Conservation (phyloP, 2,797 vertebrate species). For the Sebastes wilsoni region DNA sequence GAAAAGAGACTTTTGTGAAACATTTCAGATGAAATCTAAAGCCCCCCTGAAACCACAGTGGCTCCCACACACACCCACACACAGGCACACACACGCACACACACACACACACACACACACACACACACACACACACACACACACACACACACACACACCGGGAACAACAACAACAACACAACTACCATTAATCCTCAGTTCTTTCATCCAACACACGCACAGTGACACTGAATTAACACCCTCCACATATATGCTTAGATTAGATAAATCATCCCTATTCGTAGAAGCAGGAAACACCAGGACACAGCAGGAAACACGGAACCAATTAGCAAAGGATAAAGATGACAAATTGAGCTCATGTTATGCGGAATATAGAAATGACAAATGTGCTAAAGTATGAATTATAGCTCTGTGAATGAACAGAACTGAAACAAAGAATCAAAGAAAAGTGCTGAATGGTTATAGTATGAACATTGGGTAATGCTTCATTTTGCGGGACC, state of each 20-base stretch:
- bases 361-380: neutral
- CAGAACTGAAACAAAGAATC: neutral
- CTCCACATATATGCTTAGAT: neutral
- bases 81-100: neutral
- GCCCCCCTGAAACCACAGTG: slow-evolving; percentile 22
- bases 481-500: neutral
- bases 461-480: neutral
- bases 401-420: neutral
- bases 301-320: neutral
- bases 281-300: neutral
- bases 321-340: neutral
- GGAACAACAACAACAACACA: neutral
- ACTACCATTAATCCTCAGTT: neutral
- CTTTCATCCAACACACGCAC: slow-evolving; percentile 18
- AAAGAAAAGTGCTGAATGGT: neutral
- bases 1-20: slow-evolving; percentile 18
- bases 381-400: neutral
- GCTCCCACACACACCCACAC: slow-evolving; percentile 48
- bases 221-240: neutral
- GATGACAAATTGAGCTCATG: neutral
- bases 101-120: no score
- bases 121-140: neutral
- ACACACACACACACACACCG: neutral
- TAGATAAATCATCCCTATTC: neutral
- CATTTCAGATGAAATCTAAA: slow-evolving; percentile 30